Evolutionary conservation across 2,888 invertebrate species (phyloP).

Genomic region (Bhutanitis thaidina): DNA sequence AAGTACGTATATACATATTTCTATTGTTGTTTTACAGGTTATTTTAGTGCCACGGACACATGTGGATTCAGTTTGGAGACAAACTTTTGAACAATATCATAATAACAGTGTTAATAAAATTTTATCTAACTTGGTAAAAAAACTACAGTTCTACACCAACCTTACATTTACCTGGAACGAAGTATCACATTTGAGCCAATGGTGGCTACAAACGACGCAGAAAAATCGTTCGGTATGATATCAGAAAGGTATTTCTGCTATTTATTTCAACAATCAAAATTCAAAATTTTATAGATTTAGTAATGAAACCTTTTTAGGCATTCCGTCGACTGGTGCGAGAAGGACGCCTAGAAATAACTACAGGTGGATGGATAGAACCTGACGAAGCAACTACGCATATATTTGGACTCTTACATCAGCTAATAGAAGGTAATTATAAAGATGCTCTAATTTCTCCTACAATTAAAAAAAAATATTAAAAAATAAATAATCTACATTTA

Average conservation of each 20-base stretch:
- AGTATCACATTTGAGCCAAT: slow-evolving; percentile 61
- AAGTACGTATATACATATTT: not conserved
- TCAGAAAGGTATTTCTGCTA: slow-evolving; percentile 2
- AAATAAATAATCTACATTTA: not conserved
- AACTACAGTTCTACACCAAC: slow-evolving; percentile 59
- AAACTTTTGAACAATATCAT: slow-evolving; percentile 53
- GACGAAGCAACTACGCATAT: slow-evolving; percentile 94
- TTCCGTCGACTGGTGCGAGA: slow-evolving; percentile 86
- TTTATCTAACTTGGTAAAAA: slow-evolving; percentile 59
- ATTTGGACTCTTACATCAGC: slow-evolving; percentile 92
- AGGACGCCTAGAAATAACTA: slow-evolving; percentile 92
- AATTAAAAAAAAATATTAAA: not conserved
- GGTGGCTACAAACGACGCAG: slow-evolving; percentile 56
- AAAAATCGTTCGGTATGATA: slow-evolving; percentile 53
- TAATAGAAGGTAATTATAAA: slow-evolving; percentile 89
- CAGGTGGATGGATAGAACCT: slow-evolving; percentile 97
- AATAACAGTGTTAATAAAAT: slow-evolving; percentile 52
- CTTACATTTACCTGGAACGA: slow-evolving; percentile 69
- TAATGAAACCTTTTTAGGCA: slow-evolving; percentile 53
- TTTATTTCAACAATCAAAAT: not conserved
- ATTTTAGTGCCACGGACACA: slow-evolving; percentile 57
- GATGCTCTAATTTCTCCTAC: not conserved
- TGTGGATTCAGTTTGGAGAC: slow-evolving; percentile 59
- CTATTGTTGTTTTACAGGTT: slow-evolving; percentile 40
- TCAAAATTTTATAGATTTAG: not conserved